Evolutionary conservation across 2,888 invertebrate genomes (phyloP).

Genomic region (Coremacera marginata): DNA sequence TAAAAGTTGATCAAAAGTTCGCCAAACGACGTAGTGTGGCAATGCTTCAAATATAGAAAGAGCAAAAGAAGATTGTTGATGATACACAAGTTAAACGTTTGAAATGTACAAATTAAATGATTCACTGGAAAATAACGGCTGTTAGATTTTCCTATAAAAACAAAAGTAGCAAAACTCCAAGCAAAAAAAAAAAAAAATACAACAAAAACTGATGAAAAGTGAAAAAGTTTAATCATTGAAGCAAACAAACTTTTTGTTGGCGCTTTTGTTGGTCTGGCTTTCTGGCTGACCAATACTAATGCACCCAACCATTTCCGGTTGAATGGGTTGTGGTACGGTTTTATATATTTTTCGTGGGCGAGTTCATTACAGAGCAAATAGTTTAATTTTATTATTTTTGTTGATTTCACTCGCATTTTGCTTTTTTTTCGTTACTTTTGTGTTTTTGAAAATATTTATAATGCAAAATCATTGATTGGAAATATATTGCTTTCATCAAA

Average conservation of each 20-base stretch:
- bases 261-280: background rate
- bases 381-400: conserved; percentile 1
- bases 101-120: conserved; percentile 43
- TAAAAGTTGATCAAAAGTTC: background rate
- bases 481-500: background rate
- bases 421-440: background rate
- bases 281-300: background rate
- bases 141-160: conserved; percentile 6
- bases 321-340: conserved; percentile 42
- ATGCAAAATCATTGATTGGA: conserved; percentile 29
- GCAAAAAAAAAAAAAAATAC: background rate
- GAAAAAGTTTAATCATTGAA: conserved; percentile 3
- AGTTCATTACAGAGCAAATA: background rate
- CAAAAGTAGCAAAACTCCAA: background rate
- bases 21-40: background rate
- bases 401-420: conserved; percentile 1
- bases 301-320: conserved; percentile 56
- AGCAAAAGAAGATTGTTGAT: background rate
- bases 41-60: conserved; percentile 3
- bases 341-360: background rate
- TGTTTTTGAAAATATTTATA: background rate
- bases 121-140: conserved; percentile 12
- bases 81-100: conserved; percentile 44
- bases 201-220: conserved; percentile 22
- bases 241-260: background rate